Percentiles rank a stretch among this genome's conserved stretches.
Conservation (phyloP, 2,797 vertebrate genomes). For the Chrosomus eos region DNA sequence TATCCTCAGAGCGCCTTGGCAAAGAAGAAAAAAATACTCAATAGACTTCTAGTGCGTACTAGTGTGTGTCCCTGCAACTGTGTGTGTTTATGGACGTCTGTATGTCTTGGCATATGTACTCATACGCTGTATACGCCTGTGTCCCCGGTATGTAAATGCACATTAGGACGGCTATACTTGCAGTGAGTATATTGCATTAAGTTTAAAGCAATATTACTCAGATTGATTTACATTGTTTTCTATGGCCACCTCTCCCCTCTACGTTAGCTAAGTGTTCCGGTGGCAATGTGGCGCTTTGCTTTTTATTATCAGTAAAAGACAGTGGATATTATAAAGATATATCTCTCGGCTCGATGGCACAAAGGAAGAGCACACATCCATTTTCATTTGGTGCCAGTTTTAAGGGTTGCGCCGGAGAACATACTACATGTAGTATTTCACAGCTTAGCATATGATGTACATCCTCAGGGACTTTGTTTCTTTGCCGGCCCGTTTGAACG, state of each 20-base stretch:
- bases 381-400: slow-evolving; percentile 71
- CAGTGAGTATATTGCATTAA: slow-evolving; percentile 81
- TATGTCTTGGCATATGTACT: slow-evolving; percentile 63
- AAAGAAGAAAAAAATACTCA: slow-evolving; percentile 90
- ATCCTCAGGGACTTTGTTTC: slow-evolving; percentile 50
- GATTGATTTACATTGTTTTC: slow-evolving; percentile 81
- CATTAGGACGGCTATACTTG: slow-evolving; percentile 78
- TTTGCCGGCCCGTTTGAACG: slow-evolving; percentile 33
- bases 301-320: slow-evolving; percentile 71
- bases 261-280: slow-evolving; percentile 74
- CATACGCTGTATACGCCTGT: slow-evolving; percentile 53
- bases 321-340: slow-evolving; percentile 64
- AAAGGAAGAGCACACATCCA: slow-evolving; percentile 59
- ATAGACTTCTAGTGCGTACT: slow-evolving; percentile 74
- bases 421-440: slow-evolving; percentile 52
- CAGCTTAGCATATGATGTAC: slow-evolving; percentile 46
- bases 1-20: slow-evolving; percentile 93
- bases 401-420: slow-evolving; percentile 61
- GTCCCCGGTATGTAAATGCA: slow-evolving; percentile 79
- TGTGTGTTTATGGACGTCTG: slow-evolving; percentile 65
- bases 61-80: slow-evolving; percentile 52
- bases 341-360: slow-evolving; percentile 55
- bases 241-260: slow-evolving; percentile 57
- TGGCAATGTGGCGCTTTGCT: slow-evolving; percentile 61
- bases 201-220: slow-evolving; percentile 81